These are phyloP conservation scores for Brachionus paranguensis DNA, from an alignment of 1,140 invertebrate genomes.

Conservation along the genomic window DNA sequence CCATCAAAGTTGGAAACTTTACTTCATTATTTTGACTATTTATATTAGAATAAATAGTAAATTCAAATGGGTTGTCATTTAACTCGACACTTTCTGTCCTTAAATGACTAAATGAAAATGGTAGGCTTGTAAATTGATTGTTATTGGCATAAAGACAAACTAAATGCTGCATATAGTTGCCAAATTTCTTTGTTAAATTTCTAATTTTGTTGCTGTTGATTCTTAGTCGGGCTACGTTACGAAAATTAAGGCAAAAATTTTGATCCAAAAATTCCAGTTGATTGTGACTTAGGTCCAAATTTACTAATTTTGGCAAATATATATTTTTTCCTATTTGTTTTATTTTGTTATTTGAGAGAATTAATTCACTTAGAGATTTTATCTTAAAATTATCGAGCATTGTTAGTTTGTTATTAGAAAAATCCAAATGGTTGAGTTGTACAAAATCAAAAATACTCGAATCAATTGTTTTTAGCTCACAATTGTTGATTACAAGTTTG, in stretches of 20 bases:
- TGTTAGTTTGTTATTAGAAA: background rate
- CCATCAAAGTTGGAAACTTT: background rate
- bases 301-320: constrained; percentile 2
- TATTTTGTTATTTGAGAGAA: constrained; percentile 14
- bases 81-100: constrained; percentile 2
- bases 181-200: background rate
- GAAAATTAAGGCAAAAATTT: constrained; percentile 27
- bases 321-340: background rate
- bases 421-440: constrained; percentile 21
- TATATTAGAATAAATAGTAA: background rate
- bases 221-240: background rate
- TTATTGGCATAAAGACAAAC: constrained; percentile 23
- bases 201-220: constrained; percentile 2
- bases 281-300: constrained; percentile 6
- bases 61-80: constrained; percentile 22
- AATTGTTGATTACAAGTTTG: constrained; percentile 29
- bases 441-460: background rate
- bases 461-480: constrained; percentile 5
- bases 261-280: constrained; percentile 5
- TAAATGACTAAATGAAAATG: background rate
- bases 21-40: background rate
- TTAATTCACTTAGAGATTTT: background rate
- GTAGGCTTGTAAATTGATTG: background rate
- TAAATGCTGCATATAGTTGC: background rate
- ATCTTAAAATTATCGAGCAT: background rate